phyloP scores from a whole-genome alignment of 2,888 invertebrate genomes.

The Uloborus plumipes region DNA sequence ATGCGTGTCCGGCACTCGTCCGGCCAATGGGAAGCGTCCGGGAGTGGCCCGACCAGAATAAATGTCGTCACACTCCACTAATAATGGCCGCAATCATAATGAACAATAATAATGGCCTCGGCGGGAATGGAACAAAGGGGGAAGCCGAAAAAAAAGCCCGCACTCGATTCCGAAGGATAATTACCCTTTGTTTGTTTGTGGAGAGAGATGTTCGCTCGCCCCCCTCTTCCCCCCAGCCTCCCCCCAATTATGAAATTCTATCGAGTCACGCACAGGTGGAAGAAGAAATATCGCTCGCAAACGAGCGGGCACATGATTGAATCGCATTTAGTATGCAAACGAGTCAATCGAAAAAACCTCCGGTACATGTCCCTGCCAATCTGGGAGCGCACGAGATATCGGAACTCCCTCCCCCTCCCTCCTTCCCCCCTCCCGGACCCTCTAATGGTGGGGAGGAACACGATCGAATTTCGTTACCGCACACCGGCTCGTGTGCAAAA shows the following conservation, averaged over 20 bases:
- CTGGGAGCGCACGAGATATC: background rate
- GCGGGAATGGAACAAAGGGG: background rate
- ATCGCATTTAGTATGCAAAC: constrained; percentile 58
- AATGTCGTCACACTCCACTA: constrained; percentile 43
- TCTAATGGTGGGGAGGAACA: background rate
- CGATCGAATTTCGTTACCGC: too few relatives aligned
- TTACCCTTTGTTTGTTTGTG: constrained; percentile 26
- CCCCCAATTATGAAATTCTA: constrained; percentile 26
- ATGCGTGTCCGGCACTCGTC: constrained; percentile 13
- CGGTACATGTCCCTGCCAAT: constrained; percentile 9
- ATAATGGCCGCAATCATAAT: constrained; percentile 46
- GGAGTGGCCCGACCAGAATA: constrained; percentile 15
- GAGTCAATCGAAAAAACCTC: constrained; percentile 15
- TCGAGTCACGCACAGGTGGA: constrained; percentile 24
- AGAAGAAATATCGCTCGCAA: constrained; percentile 15
- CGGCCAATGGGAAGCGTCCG: constrained; percentile 44
- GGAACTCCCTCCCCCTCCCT: background rate
- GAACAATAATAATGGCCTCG: constrained; percentile 35
- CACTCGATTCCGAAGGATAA: constrained; percentile 9
- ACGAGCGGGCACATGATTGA: constrained; percentile 34
- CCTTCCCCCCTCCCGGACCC: background rate
- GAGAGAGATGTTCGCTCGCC: constrained; percentile 2
- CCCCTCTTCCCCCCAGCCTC: background rate
- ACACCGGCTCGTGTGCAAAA: too few relatives aligned
- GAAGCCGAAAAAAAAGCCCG: constrained; percentile 11